Evolutionary conservation across 37 sponge, comb jelly and placozoan genomes (phyloP).

Genomic region (Spongilla lacustris): DNA sequence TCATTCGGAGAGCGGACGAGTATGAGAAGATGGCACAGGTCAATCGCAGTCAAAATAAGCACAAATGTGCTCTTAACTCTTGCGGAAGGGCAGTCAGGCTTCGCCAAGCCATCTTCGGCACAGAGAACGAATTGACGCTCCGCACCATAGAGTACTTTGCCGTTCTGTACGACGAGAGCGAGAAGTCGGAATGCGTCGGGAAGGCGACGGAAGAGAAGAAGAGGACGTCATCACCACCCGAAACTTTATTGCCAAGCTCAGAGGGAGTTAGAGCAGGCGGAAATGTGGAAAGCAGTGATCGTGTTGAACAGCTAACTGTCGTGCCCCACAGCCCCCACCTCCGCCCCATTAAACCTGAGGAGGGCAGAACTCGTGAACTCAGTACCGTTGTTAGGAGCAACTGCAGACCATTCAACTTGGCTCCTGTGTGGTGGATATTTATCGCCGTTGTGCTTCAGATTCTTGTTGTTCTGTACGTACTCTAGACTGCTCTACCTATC

Average conservation of each 20-base stretch:
- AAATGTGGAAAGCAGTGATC: not conserved
- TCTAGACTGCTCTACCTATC: not conserved
- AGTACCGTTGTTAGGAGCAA: not conserved
- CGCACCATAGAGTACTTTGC: slow-evolving; percentile 23
- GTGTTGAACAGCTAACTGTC: not conserved
- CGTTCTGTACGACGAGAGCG: slow-evolving; percentile 38
- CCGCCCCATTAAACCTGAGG: too few species aligned
- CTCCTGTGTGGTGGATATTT: not conserved
- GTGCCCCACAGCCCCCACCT: not conserved
- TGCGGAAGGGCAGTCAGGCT: slow-evolving; percentile 38
- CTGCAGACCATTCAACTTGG: not conserved
- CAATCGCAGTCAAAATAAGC: slow-evolving; percentile 7
- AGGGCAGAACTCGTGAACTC: too few species aligned
- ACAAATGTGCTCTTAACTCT: slow-evolving; percentile 41
- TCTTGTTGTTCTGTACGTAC: not conserved
- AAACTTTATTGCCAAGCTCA: not conserved
- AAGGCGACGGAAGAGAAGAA: not conserved
- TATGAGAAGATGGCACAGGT: slow-evolving; percentile 23
- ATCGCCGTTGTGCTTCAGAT: not conserved
- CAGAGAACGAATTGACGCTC: slow-evolving; percentile 5
- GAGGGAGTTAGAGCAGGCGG: not conserved
- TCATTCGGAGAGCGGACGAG: slow-evolving; percentile 51
- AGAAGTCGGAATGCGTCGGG: not conserved
- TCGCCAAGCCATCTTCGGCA: slow-evolving; percentile 29
- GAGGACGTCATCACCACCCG: not conserved